Base-by-base conservation (phyloP, 2,888 invertebrate genomes). In the Dynastes hyllus region DNA sequence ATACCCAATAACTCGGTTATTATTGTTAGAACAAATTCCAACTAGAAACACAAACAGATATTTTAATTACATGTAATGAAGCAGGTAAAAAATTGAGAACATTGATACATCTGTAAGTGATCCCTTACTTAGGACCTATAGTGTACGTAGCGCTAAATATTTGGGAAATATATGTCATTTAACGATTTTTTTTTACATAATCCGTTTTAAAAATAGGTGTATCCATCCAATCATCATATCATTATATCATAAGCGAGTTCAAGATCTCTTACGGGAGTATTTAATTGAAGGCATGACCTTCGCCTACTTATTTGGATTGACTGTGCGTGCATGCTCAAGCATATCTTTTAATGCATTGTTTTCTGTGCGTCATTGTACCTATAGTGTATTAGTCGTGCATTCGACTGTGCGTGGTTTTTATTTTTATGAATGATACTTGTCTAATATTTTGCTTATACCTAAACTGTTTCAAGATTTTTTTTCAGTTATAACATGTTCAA, bases 241-340 rank as follows among this genome's bases (percentile, higher is more conserved):
- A 45, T 45, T 8, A 45, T 45, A 58, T 73, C 37, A 73, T 73
- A 29, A 71, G 13, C 37, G 40, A 40, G 55, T 58, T 73, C 73
- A 73, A 73, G 58, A 73, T 73, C 73, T 58, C 9, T 58, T 58
- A 73, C 22, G 22, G 55, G 22, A 40, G 40, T 58, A 32, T 50
- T 50, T 45, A 58, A 58, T 58, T 58, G 58, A 73, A 58, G 58
- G 58, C 73, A 58, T 40, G 58, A 73, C 73, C 73, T 73, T 73
- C 73, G 73, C 58, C 73, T 73, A 73, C 73, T 58, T 73, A 73
- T 73, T 73, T 58, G 13, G 58, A 37, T 73, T 73, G 40, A 73
- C 37, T 58, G 37, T 58, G 22, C 73, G 58, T 73, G 73, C 73
- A 73, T 73, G 73, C 32, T 27, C 67, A 22, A 50, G 50, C 73